Evolutionary conservation across 2,888 invertebrate genomes (phyloP), one percentile per base, ranked within the genome.

Genomic region (Synanthedon vespiformis): DNA sequence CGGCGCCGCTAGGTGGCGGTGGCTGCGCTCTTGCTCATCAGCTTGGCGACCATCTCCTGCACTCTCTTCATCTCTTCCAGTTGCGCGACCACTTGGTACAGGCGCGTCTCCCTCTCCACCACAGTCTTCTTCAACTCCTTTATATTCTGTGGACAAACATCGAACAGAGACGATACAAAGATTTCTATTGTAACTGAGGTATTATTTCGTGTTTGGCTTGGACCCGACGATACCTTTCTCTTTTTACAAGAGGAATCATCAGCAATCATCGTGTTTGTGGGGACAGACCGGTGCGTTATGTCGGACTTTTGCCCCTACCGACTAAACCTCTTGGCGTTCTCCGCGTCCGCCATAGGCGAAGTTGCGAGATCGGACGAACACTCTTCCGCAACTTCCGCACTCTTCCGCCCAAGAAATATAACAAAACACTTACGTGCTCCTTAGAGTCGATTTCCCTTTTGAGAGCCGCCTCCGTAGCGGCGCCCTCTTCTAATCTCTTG

Each of bases 51-150:
- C 84, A 88, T 85, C 58, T 88, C 88, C 55, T 88, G 88, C 3
- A 88, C 83, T 0, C 86, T 67, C 55, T 86, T 84, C 88, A 88
- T 87, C 61, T 88, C 88, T 49, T 88, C 88, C 11, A 88, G 67
- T 56, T 88, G 88, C 1, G 79, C 73, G 14, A 78, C 86, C 49
- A 88, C 63, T 61, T 88, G 88, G 64, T 84, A 85, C 57, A 88
- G 58, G 0, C 88, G 64, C 64, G 86, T 86, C 65, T 88, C 88
- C 0, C 88, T 69, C 60, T 88, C 88, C 4, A 84, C 59, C 1
- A 88, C 79, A 0, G 87, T 87, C 63, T 88, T 88, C 61, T 88
- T 87, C 12, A 86, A 59, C 40, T 84, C 83, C 60, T 88, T 88
- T 69, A 87, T 80, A 47, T 74, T 74, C 88, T 88, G 73, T 51